These are phyloP conservation scores for Ditula angustiorana DNA, from an alignment of 2,888 invertebrate species.

Conservation along the genomic window DNA sequence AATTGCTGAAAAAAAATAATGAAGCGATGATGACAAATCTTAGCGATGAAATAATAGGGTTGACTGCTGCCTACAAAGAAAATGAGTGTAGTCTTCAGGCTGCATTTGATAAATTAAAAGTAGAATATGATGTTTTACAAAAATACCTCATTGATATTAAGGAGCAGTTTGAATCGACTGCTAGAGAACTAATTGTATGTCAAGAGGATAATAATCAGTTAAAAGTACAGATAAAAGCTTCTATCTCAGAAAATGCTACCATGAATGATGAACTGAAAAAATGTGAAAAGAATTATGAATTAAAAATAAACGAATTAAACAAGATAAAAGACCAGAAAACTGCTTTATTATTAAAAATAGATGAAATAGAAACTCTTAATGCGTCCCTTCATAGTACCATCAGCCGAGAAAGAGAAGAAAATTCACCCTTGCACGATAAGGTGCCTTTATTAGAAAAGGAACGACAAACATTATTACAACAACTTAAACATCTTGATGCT, in stretches of 20 bases:
- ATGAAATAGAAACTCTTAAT: slow-evolving; percentile 47
- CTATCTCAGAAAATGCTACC: slow-evolving; percentile 43
- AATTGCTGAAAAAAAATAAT: slow-evolving; percentile 52
- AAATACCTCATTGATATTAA: slow-evolving; percentile 2
- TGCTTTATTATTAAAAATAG: slow-evolving; percentile 19
- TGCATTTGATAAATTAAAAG: slow-evolving; percentile 33
- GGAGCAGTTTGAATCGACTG: slow-evolving; percentile 45
- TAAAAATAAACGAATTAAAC: slow-evolving; percentile 41
- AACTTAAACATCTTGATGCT: slow-evolving; percentile 48
- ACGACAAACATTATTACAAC: slow-evolving; percentile 46
- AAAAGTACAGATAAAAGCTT: slow-evolving; percentile 45
- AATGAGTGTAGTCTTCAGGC: slow-evolving; percentile 31
- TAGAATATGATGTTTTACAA: slow-evolving; percentile 18
- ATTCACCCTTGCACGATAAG: slow-evolving; percentile 36
- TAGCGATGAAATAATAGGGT: slow-evolving; percentile 43
- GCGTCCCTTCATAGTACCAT: slow-evolving; percentile 25
- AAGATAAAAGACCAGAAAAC: slow-evolving; percentile 42
- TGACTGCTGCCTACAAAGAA: slow-evolving; percentile 33
- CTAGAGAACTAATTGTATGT: slow-evolving; percentile 48
- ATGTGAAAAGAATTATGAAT: slow-evolving; percentile 42
- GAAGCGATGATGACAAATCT: slow-evolving; percentile 40
- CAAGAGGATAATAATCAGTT: slow-evolving; percentile 53
- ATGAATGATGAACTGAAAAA: slow-evolving; percentile 45
- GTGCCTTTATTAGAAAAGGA: slow-evolving; percentile 42
- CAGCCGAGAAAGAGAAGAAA: slow-evolving; percentile 41